Base-by-base conservation (phyloP, 2,113 vertebrate genomes). In the Melozone crissalis region DNA sequence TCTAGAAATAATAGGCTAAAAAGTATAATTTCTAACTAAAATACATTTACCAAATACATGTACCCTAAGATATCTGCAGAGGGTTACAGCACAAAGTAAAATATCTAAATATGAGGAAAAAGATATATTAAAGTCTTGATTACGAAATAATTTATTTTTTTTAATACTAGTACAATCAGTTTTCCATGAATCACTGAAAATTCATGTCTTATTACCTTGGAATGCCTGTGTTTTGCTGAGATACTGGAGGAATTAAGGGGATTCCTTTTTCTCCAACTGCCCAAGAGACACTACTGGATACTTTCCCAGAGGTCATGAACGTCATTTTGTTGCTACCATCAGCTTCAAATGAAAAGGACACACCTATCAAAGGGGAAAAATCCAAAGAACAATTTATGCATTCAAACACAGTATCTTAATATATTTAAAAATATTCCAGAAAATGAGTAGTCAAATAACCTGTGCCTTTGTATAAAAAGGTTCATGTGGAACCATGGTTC, bases 301-400 rank as follows among this genome's bases (percentile, higher is more conserved):
- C 94, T 79, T 99, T 99, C 43, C 99, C 99, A 7, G 99, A 99
- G n/a, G 99, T 99, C 98, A 99, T 96, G 89, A 99, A 98, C 82
- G 91, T 98, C 87, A 98, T 97, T 67, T 96, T 98, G 92, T 99
- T 99, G 79, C 98, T 98, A 26, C 99, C 99, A 35, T 99, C 99
- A 24, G 98, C 98, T 97, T 98, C 98, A 83, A 99, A 99, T 31
- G 99, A 99, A 96, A 99, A 98, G 6, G 99, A 98, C 23, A 99
- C 98, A 57, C 98, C 99, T 99, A 94, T 55, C 23, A 52, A 54
- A 55, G 41, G 44, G 7, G 51, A 13, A 78, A 43, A 44, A 72
- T 4, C 0, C 51, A 46, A n/a, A 49, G 8, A 5, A n/a, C 1
- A 24, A 83, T 51, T 84, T 67, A 86, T 18, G 5, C n/a, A 55